Evolutionary conservation across 1,140 invertebrate species (phyloP).

Genomic region (Eupristina koningsbergeri): DNA sequence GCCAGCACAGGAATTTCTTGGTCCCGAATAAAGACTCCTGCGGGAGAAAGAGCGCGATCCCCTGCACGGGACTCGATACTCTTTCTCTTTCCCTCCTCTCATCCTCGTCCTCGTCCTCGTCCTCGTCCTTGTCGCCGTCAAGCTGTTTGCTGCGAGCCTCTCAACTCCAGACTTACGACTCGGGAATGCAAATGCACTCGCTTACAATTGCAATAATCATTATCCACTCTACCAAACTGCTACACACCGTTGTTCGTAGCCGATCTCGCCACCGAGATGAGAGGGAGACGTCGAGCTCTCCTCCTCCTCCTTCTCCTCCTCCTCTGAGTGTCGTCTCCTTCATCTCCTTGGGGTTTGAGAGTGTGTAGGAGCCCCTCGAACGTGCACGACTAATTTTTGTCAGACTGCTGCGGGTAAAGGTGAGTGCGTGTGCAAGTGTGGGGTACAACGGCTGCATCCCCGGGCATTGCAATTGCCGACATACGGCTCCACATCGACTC

Average conservation of each 20-base stretch:
- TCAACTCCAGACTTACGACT: constrained; percentile 25
- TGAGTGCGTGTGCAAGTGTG: background rate
- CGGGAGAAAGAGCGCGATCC: constrained; percentile 42
- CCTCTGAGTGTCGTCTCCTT: constrained; percentile 52
- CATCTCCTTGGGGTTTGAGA: background rate
- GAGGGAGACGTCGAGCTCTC: constrained; percentile 57
- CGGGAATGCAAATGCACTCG: constrained; percentile 45
- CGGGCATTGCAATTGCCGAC: constrained; percentile 65
- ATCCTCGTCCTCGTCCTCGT: constrained; percentile 46
- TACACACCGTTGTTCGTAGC: constrained; percentile 66
- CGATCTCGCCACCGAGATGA: too few species aligned
- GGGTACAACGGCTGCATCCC: constrained; percentile 19
- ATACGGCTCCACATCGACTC: constrained; percentile 68
- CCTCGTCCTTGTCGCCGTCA: constrained; percentile 38
- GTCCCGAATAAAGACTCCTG: constrained; percentile 50
- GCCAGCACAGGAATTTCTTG: constrained; percentile 62
- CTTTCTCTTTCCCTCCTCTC: constrained; percentile 1
- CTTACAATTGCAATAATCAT: constrained; percentile 58
- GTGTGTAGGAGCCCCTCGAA: background rate
- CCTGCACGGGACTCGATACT: constrained; percentile 16
- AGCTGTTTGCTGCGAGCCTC: constrained; percentile 43
- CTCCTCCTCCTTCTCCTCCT: constrained; percentile 63
- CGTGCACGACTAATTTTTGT: constrained; percentile 32
- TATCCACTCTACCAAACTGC: constrained; percentile 70
- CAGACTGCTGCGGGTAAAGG: background rate